Evolutionary conservation across 2,888 invertebrate species (phyloP).

Genomic region (Sphaerophoria taeniata): DNA sequence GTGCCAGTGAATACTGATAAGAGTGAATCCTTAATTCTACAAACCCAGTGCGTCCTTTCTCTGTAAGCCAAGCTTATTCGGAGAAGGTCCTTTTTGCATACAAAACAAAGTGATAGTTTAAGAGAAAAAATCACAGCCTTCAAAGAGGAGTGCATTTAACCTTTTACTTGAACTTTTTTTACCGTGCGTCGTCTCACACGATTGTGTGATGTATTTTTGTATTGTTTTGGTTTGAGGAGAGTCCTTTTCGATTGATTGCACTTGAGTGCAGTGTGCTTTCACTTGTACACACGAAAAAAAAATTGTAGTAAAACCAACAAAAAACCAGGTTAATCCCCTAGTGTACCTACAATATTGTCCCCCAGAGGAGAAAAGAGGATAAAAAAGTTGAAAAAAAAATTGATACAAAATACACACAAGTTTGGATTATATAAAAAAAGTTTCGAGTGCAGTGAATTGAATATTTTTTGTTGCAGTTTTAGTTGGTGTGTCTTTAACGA

Average conservation of each 20-base stretch:
- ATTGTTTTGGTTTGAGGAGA: slow-evolving; percentile 3
- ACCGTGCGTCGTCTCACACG: slow-evolving; percentile 42
- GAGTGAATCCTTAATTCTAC: slow-evolving; percentile 31
- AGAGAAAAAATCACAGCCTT: background rate
- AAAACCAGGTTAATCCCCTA: slow-evolving; percentile 62
- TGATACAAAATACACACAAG: slow-evolving; percentile 45
- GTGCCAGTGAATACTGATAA: slow-evolving; percentile 71
- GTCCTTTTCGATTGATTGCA: slow-evolving; percentile 35
- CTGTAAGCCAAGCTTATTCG: slow-evolving; percentile 19
- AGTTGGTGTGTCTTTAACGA: slow-evolving; percentile 40
- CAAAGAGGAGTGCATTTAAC: slow-evolving; percentile 32
- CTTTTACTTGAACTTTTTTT: slow-evolving; percentile 36
- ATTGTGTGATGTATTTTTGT: slow-evolving; percentile 8
- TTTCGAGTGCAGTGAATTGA: slow-evolving; percentile 41
- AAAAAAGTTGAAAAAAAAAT: slow-evolving; percentile 48
- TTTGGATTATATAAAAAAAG: slow-evolving; percentile 56
- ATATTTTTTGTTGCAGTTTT: background rate
- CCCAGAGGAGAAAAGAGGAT: slow-evolving; percentile 7
- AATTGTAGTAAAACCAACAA: background rate
- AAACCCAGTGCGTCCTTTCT: background rate
- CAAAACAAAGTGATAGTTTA: background rate
- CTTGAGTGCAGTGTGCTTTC: slow-evolving; percentile 40
- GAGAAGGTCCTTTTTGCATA: slow-evolving; percentile 10
- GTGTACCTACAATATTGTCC: slow-evolving; percentile 40
- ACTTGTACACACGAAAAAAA: slow-evolving; percentile 6